Percentiles rank a stretch among this genome's conserved stretches.
Conservation (phyloP, 1,140 invertebrate species). For the Sinonovacula constricta region DNA sequence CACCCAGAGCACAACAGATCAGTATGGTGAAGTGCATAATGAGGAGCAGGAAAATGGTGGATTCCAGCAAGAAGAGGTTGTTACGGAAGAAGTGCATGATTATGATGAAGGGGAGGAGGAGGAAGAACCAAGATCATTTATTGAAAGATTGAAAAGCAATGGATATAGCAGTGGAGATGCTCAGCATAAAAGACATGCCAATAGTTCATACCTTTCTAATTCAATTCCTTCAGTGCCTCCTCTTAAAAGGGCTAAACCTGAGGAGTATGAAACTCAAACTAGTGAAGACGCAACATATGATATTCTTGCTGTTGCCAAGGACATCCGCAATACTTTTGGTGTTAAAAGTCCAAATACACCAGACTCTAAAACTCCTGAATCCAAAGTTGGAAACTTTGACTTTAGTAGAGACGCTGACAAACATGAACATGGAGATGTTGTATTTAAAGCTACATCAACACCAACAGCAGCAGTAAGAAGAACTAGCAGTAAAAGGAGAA, state of each 20-base stretch:
- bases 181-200: not conserved
- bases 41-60: not conserved
- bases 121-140: constrained; percentile 47
- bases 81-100: not conserved
- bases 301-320: constrained; percentile 46
- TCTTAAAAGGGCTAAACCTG: constrained; percentile 3
- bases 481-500: not conserved
- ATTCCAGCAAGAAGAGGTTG: not conserved
- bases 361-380: not conserved
- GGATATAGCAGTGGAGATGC: not conserved
- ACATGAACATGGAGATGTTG: not conserved
- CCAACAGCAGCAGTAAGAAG: not conserved
- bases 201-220: not conserved
- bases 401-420: not conserved
- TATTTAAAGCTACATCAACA: not conserved
- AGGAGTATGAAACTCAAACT: constrained; percentile 1
- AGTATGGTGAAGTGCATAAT: not conserved
- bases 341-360: constrained; percentile 8
- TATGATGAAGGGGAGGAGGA: constrained; percentile 28
- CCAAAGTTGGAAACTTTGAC: not conserved
- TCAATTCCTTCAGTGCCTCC: constrained; percentile 42
- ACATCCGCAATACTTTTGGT: constrained; percentile 40
- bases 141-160: constrained; percentile 43
- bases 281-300: constrained; percentile 23
- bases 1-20: not conserved